Evolutionary conservation across 2,113 vertebrate genomes (phyloP), one percentile per base, ranked within the genome.

Genomic region (Strix aluco): DNA sequence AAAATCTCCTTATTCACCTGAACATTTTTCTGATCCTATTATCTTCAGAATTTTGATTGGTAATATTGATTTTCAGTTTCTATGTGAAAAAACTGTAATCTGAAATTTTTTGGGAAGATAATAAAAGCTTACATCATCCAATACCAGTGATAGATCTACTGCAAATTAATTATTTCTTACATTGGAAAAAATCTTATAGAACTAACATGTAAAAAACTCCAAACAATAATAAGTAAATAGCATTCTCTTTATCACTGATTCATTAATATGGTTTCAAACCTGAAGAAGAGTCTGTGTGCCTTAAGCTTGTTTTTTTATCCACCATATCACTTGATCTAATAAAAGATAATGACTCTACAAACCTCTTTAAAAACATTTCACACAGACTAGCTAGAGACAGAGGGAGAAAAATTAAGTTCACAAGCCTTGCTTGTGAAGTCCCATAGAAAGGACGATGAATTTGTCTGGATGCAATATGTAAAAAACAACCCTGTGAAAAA

Each of bases 401-500:
- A 77, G 85, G 32, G 26, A 46, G 15, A 15, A 73, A 92, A 97
- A 91, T 77, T 85, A 94, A 91, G 87, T 91, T 92, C 84, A 49
- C 54, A 95, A 95, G 81, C 73, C 58, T 73, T 73, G 55, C 74
- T 63, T 95, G 80, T 67, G 78, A 95, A 96, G 88, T 86, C 70
- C 80, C 58, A 90, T 82, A 0, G 70, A 94, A 94, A 83, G 89
- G 86, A 94, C 66, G 12, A 80, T 47, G 84, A 95, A 80, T 96
- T 95, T 95, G 91, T 97, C 92, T 97, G 95, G 89, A 94, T 96
- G 94, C 92, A 97, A 97, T 94, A 92, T 97, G 92, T 87, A 96
- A 95, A 91, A 96, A 97, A 94, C 80, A 97, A 94, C 91, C 62
- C 81, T 90, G 84, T 91, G 86, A 92, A 96, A 96, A 91, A 96